A percentile compares a stretch with the other conserved stretches of the same genome.
phyloP scores from a whole-genome alignment of 92 coral and sea anemone genomes.

The Zoanthus gigantus region DNA sequence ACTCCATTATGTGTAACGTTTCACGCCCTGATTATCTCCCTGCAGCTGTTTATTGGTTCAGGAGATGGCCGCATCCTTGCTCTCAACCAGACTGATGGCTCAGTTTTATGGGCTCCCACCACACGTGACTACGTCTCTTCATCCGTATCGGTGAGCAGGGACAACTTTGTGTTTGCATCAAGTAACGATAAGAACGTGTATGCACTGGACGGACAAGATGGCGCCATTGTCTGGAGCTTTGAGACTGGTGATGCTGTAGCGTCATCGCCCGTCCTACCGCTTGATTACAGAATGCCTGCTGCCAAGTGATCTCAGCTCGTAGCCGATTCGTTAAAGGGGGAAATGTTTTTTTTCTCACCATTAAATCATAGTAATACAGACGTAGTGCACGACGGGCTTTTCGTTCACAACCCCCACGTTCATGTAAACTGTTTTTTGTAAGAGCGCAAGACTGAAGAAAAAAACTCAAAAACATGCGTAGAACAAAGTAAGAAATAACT shows the following conservation, averaged over 20 bases:
- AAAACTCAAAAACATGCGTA: too few species aligned
- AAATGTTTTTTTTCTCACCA: too few species aligned
- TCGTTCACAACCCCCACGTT: too few species aligned
- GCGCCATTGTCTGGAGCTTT: slow-evolving; percentile 80
- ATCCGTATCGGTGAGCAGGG: slow-evolving; percentile 75
- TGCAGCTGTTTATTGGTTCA: slow-evolving; percentile 79
- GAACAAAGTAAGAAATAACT: too few species aligned
- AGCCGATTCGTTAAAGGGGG: too few species aligned
- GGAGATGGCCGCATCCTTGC: slow-evolving; percentile 89
- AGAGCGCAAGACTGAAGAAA: too few species aligned
- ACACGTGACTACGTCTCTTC: slow-evolving; percentile 78
- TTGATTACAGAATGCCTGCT: slow-evolving; percentile 66
- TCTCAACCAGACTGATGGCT: slow-evolving; percentile 73
- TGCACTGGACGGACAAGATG: slow-evolving; percentile 79
- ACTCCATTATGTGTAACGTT: too few species aligned
- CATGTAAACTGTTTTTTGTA: too few species aligned
- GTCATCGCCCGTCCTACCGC: slow-evolving; percentile 71
- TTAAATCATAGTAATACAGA: too few species aligned
- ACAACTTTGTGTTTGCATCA: slow-evolving; percentile 78
- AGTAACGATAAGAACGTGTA: slow-evolving; percentile 79
- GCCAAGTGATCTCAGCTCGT: background rate
- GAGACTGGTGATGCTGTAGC: slow-evolving; percentile 81
- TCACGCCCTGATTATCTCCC: background rate
- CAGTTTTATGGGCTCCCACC: slow-evolving; percentile 82
- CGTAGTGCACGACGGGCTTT: too few species aligned